These are phyloP conservation scores for Junonia oenone DNA, from an alignment of 2,888 invertebrate species.

Conservation along the genomic window DNA sequence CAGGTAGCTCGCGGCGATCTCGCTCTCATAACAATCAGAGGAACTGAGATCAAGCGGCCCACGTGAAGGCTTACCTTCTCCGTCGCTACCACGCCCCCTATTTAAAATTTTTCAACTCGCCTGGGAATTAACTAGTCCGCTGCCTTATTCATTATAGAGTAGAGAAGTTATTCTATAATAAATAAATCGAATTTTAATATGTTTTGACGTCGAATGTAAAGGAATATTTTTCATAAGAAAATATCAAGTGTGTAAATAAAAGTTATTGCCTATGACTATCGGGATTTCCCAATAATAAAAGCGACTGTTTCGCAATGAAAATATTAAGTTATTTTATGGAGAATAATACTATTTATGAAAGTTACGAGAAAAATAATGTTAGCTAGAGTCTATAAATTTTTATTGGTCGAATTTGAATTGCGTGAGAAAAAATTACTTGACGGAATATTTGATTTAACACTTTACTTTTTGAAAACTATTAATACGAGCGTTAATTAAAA, in stretches of 20 bases:
- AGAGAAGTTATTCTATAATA: constrained; percentile 38
- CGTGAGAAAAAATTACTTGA: too few species aligned
- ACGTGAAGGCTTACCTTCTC: constrained; percentile 58
- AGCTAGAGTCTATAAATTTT: too few species aligned
- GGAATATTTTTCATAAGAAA: not conserved
- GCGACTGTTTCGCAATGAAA: too few species aligned
- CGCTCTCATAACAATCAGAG: constrained; percentile 50
- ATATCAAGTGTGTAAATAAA: not conserved
- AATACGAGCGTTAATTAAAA: constrained; percentile 62
- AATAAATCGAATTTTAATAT: not conserved
- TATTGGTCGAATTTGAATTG: too few species aligned
- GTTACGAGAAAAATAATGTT: too few species aligned
- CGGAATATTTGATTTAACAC: too few species aligned
- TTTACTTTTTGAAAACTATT: constrained; percentile 48
- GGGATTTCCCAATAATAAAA: not conserved
- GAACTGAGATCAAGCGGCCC: constrained; percentile 35
- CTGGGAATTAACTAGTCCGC: constrained; percentile 67
- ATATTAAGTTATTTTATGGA: too few species aligned
- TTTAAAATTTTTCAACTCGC: constrained; percentile 70
- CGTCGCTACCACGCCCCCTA: constrained; percentile 63
- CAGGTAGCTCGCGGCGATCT: constrained; percentile 72
- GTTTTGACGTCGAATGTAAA: not conserved
- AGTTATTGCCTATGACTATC: not conserved
- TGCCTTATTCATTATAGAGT: constrained; percentile 62
- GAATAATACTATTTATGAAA: too few species aligned